A percentile compares a stretch with the other conserved stretches of the same genome.
Evolutionary conservation across 1,140 invertebrate genomes (phyloP).

Genomic region (Drosophila pachea): DNA sequence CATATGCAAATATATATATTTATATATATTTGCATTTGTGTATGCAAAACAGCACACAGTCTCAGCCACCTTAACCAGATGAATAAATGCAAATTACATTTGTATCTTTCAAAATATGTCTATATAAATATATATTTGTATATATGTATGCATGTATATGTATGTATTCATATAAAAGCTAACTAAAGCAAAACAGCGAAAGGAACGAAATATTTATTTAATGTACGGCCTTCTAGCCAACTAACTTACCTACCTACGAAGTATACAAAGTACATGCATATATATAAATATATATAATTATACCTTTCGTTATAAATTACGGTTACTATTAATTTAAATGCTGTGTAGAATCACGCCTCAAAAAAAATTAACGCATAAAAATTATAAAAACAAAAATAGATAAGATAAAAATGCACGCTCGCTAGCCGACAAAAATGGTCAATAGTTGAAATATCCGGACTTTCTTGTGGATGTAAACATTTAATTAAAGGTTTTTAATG

Average conservation of each 20-base stretch:
- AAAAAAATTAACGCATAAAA: slow-evolving; percentile 21
- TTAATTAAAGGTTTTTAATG: slow-evolving; percentile 13
- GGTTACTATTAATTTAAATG: slow-evolving; percentile 65
- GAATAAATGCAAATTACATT: slow-evolving; percentile 23
- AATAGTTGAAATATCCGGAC: slow-evolving; percentile 50
- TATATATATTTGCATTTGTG: slow-evolving; percentile 42
- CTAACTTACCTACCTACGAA: slow-evolving; percentile 64
- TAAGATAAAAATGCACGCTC: slow-evolving; percentile 41
- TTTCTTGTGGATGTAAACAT: slow-evolving; percentile 26
- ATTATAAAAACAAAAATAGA: slow-evolving; percentile 18
- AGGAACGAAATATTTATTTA: slow-evolving; percentile 72
- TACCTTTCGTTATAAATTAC: slow-evolving; percentile 56
- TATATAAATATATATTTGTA: slow-evolving; percentile 27
- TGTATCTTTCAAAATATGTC: slow-evolving; percentile 24
- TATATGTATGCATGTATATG: slow-evolving; percentile 20
- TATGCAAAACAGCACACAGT: slow-evolving; percentile 56
- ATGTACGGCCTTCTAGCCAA: slow-evolving; percentile 60
- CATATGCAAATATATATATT: slow-evolving; percentile 36
- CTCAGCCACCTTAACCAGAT: slow-evolving; percentile 59
- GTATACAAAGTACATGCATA: slow-evolving; percentile 62
- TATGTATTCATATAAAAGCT: slow-evolving; percentile 38
- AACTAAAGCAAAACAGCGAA: slow-evolving; percentile 33
- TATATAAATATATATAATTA: slow-evolving; percentile 42
- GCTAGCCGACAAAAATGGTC: slow-evolving; percentile 44
- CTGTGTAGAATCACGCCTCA: slow-evolving; percentile 46